Conservation (phyloP, 2,797 vertebrate genomes). For the Zalophus californianus region DNA sequence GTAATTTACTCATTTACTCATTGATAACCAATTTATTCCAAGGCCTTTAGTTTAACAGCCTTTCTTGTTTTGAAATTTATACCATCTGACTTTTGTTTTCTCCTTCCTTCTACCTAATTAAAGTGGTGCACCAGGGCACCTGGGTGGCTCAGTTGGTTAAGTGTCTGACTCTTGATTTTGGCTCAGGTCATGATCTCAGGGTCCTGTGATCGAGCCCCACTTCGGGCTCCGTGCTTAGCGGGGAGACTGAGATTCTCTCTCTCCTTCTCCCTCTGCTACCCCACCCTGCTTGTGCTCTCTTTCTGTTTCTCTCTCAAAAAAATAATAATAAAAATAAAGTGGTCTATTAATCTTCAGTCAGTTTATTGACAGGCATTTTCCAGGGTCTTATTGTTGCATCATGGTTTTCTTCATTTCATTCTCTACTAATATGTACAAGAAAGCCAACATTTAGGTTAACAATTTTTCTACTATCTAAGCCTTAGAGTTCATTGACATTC, state of each 20-base stretch:
- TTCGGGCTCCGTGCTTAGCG: not conserved
- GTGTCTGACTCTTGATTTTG: not conserved
- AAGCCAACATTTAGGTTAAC: not conserved
- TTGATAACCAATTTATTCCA: constrained; percentile 14
- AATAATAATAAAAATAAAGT: not conserved
- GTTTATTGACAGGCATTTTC: not conserved
- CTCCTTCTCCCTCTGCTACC: not conserved
- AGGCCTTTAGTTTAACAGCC: not conserved
- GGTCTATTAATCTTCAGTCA: not conserved
- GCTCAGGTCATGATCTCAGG: not conserved
- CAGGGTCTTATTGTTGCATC: not conserved
- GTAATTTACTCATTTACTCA: constrained; percentile 36
- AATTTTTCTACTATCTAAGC: not conserved
- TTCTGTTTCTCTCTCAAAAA: not conserved
- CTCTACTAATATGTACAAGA: not conserved
- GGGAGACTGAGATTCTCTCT: not conserved
- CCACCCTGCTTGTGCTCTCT: not conserved
- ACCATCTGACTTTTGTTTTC: constrained; percentile 1
- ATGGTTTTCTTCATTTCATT: constrained; percentile 24
- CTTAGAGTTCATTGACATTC: not conserved
- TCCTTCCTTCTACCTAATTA: not conserved
- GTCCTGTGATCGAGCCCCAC: not conserved
- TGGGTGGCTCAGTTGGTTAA: not conserved
- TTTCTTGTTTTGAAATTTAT: constrained; percentile 26
- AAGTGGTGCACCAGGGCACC: not conserved